Percentiles rank a stretch among this genome's conserved stretches.
Evolutionary conservation across 23 tunicate species (phyloP).

Genomic region (Trididemnum clinides): DNA sequence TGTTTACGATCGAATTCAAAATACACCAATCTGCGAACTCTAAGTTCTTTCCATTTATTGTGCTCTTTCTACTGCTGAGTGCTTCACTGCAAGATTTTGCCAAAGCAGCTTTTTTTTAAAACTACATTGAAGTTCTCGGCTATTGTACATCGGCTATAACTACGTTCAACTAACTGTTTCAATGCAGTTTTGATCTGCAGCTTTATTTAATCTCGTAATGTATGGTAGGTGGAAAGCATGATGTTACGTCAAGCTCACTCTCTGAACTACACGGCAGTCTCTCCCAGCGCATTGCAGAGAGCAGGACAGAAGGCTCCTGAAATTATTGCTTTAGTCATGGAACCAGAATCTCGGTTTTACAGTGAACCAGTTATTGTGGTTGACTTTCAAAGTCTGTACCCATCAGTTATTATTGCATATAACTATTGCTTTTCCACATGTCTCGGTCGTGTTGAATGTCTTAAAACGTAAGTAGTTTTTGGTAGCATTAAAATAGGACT

Average conservation of each 20-base stretch:
- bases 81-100: no score
- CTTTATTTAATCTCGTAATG: no score
- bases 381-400: slow-evolving; percentile 94
- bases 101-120: no score
- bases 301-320: slow-evolving; percentile 86
- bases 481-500: no score
- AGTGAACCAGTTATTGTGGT: slow-evolving; percentile 80
- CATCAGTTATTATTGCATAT: slow-evolving; percentile 87
- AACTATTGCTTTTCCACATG: slow-evolving; percentile 92
- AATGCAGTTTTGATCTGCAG: no score
- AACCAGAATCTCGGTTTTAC: slow-evolving; percentile 87
- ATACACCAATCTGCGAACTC: no score
- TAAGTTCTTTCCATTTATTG: no score
- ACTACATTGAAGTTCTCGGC: no score
- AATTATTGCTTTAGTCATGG: slow-evolving; percentile 79
- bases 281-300: slow-evolving; percentile 70
- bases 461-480: slow-evolving; percentile 50
- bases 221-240: slow-evolving; percentile 88
- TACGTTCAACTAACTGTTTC: no score
- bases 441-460: slow-evolving; percentile 72
- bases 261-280: slow-evolving; percentile 72
- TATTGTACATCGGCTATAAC: no score
- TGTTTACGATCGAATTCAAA: no score
- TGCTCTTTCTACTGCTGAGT: no score
- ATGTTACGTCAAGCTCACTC: slow-evolving; percentile 67